Evolutionary conservation across 2,888 invertebrate genomes (phyloP), one percentile per base, ranked within the genome.

Genomic region (Eumerus sabulonum): DNA sequence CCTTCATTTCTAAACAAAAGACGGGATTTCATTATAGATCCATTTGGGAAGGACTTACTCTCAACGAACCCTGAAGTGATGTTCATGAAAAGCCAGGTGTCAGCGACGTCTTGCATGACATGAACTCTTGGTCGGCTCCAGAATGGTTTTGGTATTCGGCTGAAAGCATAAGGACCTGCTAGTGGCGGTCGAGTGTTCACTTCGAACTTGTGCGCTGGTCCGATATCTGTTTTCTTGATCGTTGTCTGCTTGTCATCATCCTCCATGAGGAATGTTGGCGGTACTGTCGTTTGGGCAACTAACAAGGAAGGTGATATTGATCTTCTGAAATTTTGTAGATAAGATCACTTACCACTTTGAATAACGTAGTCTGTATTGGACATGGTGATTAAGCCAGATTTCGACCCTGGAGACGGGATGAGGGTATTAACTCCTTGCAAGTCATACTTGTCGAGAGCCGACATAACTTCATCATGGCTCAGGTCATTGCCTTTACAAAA

Each of bases 161-260:
- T 96, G 91, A 96, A 97, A 67, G 96, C 96, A 88, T 95, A 97
- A 35, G 96, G 96, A 27, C 96, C 97, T 14, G 96, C 96, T 84
- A 94, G 90, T 12, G 96, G 96, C 12, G 96, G 94, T 82, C 95
- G 90, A 0, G 93, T 93, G 51, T 92, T 92, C 0, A 91, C 90
- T 85, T 92, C 92, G 45, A 91, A 88, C 81, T 86, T 83, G 62
- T 88, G 88, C 0, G 88, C 88, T 1, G 89, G 89, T 5, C 89
- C 89, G 74, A 89, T 88, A 68, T 89, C 89, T 0, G 89, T 89
- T 73, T 89, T 89, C 0, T 88, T 87, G 68, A 88, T 86, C 0
- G 87, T 84, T 0, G 87, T 87, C 19, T 86, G 72, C 19, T 84
- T 87, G 44, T 87, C 83, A 53, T 85, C 87, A 11, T 86, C 87